Evolutionary conservation across 64 coral and sea anemone species (phyloP).

Genomic region (Porites lutea): DNA sequence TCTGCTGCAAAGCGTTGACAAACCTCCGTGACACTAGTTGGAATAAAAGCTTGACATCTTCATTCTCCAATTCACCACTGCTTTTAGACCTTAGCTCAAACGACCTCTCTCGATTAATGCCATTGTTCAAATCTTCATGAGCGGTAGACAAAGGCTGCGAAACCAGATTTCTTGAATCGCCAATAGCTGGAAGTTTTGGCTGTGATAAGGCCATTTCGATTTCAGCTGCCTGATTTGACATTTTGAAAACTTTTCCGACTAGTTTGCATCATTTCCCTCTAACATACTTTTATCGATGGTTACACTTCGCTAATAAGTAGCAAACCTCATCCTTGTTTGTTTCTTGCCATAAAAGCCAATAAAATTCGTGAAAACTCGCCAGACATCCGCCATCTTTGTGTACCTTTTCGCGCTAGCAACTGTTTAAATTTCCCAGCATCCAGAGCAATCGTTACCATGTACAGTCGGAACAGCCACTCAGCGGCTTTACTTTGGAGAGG

Average conservation of each 20-base stretch:
- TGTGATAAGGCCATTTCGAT: slow-evolving; percentile 52
- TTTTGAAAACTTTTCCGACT: slow-evolving; percentile 15
- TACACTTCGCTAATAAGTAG: not conserved
- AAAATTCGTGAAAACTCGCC: not conserved
- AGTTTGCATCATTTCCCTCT: not conserved
- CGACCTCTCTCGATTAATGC: slow-evolving; percentile 42
- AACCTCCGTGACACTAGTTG: slow-evolving; percentile 75
- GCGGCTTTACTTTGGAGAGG: slow-evolving; percentile 45
- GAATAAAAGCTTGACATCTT: slow-evolving; percentile 62
- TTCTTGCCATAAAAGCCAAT: not conserved
- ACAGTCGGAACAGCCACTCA: slow-evolving; percentile 68
- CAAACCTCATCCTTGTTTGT: not conserved
- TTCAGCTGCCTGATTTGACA: slow-evolving; percentile 35
- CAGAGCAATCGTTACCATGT: slow-evolving; percentile 70
- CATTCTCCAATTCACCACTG: slow-evolving; percentile 37
- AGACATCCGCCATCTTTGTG: slow-evolving; percentile 78
- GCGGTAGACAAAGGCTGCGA: slow-evolving; percentile 31
- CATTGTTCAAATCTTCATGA: not conserved
- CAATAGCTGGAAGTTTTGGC: slow-evolving; percentile 87
- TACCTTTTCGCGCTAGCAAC: slow-evolving; percentile 94
- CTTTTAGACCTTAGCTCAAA: not conserved
- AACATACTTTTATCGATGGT: not conserved
- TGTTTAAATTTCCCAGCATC: slow-evolving; percentile 86
- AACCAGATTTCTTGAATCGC: slow-evolving; percentile 73
- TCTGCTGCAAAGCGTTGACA: slow-evolving; percentile 83